A percentile compares a stretch with the other conserved stretches of the same genome.
These are phyloP conservation scores for Rhinoderma darwinii DNA, from an alignment of 2,113 vertebrate genomes.

Conservation along the genomic window DNA sequence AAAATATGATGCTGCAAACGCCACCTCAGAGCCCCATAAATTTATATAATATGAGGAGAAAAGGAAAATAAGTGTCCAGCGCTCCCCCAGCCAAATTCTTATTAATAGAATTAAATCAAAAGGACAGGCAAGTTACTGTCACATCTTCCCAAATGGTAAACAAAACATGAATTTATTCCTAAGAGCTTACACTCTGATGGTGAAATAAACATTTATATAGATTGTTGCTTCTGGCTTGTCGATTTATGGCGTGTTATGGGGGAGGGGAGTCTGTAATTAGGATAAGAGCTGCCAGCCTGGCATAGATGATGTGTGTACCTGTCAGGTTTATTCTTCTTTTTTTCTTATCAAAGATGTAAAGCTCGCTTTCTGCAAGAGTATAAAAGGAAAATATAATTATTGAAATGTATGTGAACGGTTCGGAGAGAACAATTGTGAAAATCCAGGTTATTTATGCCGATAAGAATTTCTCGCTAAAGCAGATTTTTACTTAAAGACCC, in stretches of 20 bases:
- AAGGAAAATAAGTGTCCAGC: neutral
- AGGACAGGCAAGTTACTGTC: neutral
- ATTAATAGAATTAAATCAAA: slow-evolving; percentile 19
- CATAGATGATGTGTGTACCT: slow-evolving; percentile 36
- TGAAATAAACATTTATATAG: neutral
- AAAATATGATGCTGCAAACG: neutral
- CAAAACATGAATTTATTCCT: neutral
- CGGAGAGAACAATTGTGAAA: slow-evolving; percentile 41
- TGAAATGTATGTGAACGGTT: slow-evolving; percentile 42
- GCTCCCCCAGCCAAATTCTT: neutral
- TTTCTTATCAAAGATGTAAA: slow-evolving; percentile 52
- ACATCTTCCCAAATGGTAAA: neutral
- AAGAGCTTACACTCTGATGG: slow-evolving; percentile 16
- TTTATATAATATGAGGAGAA: neutral
- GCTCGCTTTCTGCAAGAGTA: slow-evolving; percentile 36
- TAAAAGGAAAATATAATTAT: slow-evolving; percentile 54
- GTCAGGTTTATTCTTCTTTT: slow-evolving; percentile 16
- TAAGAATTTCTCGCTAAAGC: slow-evolving; percentile 50
- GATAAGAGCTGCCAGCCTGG: slow-evolving; percentile 1
- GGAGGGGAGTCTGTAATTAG: neutral
- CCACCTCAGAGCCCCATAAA: neutral
- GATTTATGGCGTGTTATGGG: neutral
- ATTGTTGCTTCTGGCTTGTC: neutral
- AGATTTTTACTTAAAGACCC: slow-evolving; percentile 41
- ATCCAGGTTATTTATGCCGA: slow-evolving; percentile 54